phyloP scores from a whole-genome alignment of 2,113 vertebrate species.

The Istiophorus platypterus region DNA sequence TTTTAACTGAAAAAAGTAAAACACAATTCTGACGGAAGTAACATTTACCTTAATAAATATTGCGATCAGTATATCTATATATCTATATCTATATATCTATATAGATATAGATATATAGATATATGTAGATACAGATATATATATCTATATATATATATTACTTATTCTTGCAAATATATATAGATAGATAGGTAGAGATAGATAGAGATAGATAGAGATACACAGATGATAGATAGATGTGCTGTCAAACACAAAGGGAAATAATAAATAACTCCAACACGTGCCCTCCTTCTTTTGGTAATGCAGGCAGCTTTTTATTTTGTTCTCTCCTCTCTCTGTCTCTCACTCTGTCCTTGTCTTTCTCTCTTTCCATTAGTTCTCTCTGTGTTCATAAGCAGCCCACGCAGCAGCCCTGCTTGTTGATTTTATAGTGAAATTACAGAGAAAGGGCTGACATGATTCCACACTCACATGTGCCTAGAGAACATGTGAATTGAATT shows the following conservation, averaged over 20 bases:
- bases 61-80: not conserved
- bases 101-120: too few relatives aligned
- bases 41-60: not conserved
- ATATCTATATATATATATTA: too few relatives aligned
- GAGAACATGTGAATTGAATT: conserved; percentile 29
- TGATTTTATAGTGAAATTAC: conserved; percentile 67
- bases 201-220: too few relatives aligned
- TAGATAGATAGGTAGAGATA: too few relatives aligned
- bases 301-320: conserved; percentile 31
- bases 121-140: too few relatives aligned
- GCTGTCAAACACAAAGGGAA: not conserved
- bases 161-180: too few relatives aligned
- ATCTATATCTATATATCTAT: too few relatives aligned
- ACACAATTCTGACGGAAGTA: not conserved
- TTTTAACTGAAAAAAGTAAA: too few relatives aligned
- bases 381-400: conserved; percentile 65
- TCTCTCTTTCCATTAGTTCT: conserved; percentile 56
- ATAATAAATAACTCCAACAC: conserved; percentile 20
- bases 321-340: conserved; percentile 43
- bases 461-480: conserved; percentile 28
- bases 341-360: conserved; percentile 39
- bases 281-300: conserved; percentile 23
- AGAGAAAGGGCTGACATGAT: conserved; percentile 45
- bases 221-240: too few relatives aligned
- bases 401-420: conserved; percentile 68